Evolutionary conservation across 2,113 vertebrate genomes (phyloP).

Genomic region (Felis catus): DNA sequence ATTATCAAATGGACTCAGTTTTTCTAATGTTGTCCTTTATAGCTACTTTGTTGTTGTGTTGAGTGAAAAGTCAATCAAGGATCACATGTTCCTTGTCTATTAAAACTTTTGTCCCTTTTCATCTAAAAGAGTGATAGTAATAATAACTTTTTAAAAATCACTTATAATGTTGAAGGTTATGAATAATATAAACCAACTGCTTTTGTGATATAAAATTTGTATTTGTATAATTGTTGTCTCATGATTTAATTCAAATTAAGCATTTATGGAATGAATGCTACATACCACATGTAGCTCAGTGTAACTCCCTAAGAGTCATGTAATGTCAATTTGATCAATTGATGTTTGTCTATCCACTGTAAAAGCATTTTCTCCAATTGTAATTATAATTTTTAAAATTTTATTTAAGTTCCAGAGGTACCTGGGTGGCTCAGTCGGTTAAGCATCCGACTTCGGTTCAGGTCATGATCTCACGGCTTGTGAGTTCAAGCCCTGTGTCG

Average conservation of each 20-base stretch:
- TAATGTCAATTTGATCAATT: background rate
- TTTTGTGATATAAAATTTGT: background rate
- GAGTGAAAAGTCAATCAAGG: background rate
- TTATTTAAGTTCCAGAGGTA: background rate
- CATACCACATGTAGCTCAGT: background rate
- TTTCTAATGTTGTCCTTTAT: background rate
- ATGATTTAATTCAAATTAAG: background rate
- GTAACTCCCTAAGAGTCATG: background rate
- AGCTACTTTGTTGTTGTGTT: background rate
- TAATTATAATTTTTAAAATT: background rate
- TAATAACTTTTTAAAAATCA: background rate
- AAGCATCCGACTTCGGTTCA: too few species aligned
- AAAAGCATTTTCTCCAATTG: background rate
- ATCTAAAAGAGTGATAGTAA: background rate
- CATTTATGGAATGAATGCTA: background rate
- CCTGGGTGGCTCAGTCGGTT: too few species aligned
- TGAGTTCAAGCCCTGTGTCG: too few species aligned
- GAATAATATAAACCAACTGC: background rate
- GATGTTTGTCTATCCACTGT: background rate
- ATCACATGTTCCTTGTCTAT: background rate
- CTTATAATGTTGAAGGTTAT: background rate
- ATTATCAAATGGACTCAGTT: background rate
- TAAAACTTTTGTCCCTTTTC: background rate
- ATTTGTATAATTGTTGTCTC: background rate
- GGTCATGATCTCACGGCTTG: too few species aligned